Base-by-base conservation (phyloP, 2,797 vertebrate genomes). In the Gephyroberyx darwinii region DNA sequence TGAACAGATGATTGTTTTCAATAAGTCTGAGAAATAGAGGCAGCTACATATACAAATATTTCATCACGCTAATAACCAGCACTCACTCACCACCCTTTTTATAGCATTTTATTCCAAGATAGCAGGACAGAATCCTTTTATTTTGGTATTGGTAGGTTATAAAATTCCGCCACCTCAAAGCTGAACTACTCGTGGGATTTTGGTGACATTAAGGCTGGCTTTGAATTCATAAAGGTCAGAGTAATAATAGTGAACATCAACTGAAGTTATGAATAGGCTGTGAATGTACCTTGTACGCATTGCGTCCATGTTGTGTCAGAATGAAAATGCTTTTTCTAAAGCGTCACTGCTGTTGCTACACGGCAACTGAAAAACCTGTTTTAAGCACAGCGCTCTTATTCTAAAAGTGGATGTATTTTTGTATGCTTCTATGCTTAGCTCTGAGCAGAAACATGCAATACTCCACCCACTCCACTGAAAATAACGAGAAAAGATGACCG, bases 221-320 rank as follows among this genome's bases (percentile, higher is more conserved):
- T 58, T 86, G 65, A 75, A 60, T 17, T 52, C 60, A 43, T 67
- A 45, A 78, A 69, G 69, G 47, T 69, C 56, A 69, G 56, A 19
- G 31, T 59, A 54, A 51, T 37, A 65, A 19, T 22, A 60, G n/a
- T 35, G 64, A 17, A 54, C 20, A 65, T 41, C 14, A 54, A 33
- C 39, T 7, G 47, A 22, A 26, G 67, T 33, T 69, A 52, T 60
- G 19, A 69, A 60, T 60, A 60, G 35, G 35, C 9, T 30, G 26
- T 55, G 8, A 39, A 58, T 64, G 7, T 41, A 43, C 14, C 0
- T 2, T 56, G 30, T 57, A 47, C n/a, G 62, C 59, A 65, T 50
- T 79, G 43, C 17, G 37, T 47, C 12, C 33, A 59, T 2, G 26
- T 26, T 26, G 26, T 26, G 26, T 26, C 26, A 26, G 26, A 26